phyloP scores from a whole-genome alignment of 1,140 invertebrate species.

The Euschistus heros region DNA sequence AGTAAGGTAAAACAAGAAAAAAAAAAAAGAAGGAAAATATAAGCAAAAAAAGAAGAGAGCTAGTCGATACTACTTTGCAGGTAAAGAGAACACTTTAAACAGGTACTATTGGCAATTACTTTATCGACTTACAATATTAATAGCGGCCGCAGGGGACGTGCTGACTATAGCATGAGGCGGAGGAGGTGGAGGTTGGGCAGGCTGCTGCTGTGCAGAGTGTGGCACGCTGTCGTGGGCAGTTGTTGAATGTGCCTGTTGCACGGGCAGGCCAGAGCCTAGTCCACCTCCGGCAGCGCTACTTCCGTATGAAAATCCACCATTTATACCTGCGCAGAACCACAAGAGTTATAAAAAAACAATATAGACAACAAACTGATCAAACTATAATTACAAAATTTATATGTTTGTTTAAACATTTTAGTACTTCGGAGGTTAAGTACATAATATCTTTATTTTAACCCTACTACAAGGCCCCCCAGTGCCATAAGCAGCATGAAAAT shows the following conservation, averaged over 20 bases:
- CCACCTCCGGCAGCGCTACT: constrained; percentile 36
- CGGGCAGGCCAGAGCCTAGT: constrained; percentile 44
- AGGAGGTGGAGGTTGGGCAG: constrained; percentile 38
- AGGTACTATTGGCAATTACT: not conserved
- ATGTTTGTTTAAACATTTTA: too few species aligned
- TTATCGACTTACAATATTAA: constrained; percentile 18
- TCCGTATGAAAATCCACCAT: constrained; percentile 49
- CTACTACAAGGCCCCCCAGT: too few species aligned
- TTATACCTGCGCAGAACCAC: constrained; percentile 35
- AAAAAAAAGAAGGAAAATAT: too few species aligned
- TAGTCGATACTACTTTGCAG: not conserved
- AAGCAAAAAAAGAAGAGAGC: too few species aligned
- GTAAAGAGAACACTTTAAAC: not conserved
- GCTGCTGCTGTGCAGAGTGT: constrained; percentile 42
- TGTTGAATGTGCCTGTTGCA: constrained; percentile 64
- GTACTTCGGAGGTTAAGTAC: too few species aligned
- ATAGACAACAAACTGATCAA: too few species aligned
- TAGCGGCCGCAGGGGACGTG: constrained; percentile 16
- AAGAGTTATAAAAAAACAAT: too few species aligned
- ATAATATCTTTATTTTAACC: too few species aligned
- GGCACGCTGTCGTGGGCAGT: constrained; percentile 56
- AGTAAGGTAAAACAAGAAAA: too few species aligned
- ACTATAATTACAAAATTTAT: too few species aligned
- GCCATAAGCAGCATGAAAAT: too few species aligned
- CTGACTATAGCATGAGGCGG: constrained; percentile 30